Evolutionary conservation across 2,888 invertebrate genomes (phyloP).

Genomic region (Drosophila vallismaia): DNA sequence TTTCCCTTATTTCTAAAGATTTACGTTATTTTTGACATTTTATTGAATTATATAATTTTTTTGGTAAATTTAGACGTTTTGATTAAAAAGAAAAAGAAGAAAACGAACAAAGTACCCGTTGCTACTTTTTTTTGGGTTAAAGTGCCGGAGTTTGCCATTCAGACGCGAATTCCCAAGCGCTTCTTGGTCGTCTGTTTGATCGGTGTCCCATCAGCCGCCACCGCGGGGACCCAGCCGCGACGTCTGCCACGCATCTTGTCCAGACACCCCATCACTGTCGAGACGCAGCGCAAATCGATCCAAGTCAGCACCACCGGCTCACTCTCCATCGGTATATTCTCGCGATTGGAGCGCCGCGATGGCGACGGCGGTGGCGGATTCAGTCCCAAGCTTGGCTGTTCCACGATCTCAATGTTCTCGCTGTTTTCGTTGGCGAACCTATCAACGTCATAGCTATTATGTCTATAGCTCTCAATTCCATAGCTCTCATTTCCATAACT

Average conservation of each 20-base stretch:
- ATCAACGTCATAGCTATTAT: too few species aligned
- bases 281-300: not conserved
- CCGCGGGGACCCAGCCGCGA: not conserved
- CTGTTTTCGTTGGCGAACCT: not conserved
- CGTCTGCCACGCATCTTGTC: constrained; percentile 1
- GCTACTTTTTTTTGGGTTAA: not conserved
- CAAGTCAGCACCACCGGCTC: not conserved
- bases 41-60: not conserved
- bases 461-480: too few species aligned
- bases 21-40: not conserved
- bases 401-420: not conserved
- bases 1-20: not conserved
- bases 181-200: not conserved
- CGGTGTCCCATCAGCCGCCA: not conserved
- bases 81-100: not conserved
- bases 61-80: not conserved
- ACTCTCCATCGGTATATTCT: not conserved
- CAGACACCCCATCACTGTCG: not conserved
- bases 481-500: too few species aligned
- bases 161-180: not conserved
- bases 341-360: not conserved
- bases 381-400: not conserved
- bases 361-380: not conserved
- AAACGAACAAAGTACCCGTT: not conserved
- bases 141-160: not conserved